Evolutionary conservation across 2,797 vertebrate genomes (phyloP).

Genomic region (Champsocephalus gunnari): DNA sequence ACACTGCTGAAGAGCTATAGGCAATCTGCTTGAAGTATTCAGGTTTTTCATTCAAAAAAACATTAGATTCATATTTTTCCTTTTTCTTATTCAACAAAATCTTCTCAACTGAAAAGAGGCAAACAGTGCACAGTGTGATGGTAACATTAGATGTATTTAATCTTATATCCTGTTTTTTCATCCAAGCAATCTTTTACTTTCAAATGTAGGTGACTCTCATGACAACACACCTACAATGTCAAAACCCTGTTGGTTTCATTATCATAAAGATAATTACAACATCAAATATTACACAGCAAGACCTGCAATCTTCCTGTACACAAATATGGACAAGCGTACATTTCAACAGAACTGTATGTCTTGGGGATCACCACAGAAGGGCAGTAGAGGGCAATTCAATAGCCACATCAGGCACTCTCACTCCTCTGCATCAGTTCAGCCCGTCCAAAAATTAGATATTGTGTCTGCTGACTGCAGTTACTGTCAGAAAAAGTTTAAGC

Average conservation of each 20-base stretch:
- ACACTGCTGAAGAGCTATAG: background rate
- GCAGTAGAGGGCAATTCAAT: slow-evolving; percentile 58
- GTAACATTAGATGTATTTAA: background rate
- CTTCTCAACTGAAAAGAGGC: background rate
- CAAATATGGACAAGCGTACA: slow-evolving; percentile 31
- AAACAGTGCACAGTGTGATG: background rate
- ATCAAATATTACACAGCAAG: slow-evolving; percentile 25
- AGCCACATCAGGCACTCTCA: background rate
- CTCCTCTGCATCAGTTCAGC: background rate
- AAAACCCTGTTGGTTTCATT: background rate
- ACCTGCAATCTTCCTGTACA: slow-evolving; percentile 11
- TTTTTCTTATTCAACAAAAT: background rate
- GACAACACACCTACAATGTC: background rate
- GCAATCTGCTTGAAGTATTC: slow-evolving; percentile 10
- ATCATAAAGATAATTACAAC: background rate
- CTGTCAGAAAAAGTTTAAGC: background rate
- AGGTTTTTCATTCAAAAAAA: slow-evolving; percentile 1
- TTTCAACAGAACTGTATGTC: slow-evolving; percentile 39
- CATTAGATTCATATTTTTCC: background rate
- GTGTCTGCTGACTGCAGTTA: background rate
- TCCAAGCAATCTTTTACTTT: background rate
- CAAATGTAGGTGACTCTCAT: background rate
- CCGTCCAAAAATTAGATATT: background rate
- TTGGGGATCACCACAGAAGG: slow-evolving; percentile 57
- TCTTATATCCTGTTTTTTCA: background rate